phyloP scores from a whole-genome alignment of 2,113 vertebrate genomes.

The Calypte anna region DNA sequence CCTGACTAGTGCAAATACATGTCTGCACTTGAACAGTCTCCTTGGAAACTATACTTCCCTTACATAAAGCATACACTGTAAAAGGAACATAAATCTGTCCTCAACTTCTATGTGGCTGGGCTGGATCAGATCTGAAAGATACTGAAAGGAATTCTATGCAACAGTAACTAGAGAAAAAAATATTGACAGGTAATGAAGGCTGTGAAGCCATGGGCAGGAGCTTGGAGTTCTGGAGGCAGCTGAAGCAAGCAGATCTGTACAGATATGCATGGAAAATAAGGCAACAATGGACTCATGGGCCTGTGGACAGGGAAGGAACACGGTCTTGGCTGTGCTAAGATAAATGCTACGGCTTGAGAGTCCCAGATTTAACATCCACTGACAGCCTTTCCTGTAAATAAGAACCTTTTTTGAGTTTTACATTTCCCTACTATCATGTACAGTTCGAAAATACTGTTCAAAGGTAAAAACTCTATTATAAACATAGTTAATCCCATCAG shows the following conservation, averaged over 20 bases:
- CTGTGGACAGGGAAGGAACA: not conserved
- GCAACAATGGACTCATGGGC: not conserved
- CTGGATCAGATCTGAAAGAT: not conserved
- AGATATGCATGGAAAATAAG: not conserved
- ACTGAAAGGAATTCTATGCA: not conserved
- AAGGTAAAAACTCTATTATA: not conserved
- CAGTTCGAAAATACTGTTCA: not conserved
- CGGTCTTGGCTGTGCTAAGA: not conserved
- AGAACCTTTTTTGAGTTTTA: not conserved
- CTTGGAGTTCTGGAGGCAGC: not conserved
- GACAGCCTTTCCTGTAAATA: not conserved
- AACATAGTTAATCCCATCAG: not conserved
- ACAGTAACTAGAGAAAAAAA: not conserved
- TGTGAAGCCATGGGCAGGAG: not conserved
- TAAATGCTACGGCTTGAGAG: not conserved
- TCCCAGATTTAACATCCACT: fast-evolving
- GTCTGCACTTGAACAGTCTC: not conserved
- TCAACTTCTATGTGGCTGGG: fast-evolving
- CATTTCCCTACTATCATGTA: not conserved
- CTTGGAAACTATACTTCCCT: not conserved
- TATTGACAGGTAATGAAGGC: not conserved
- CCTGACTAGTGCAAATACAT: not conserved
- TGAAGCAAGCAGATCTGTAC: not conserved
- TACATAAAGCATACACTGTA: not conserved
- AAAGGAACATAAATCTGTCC: not conserved